Conservation (phyloP, 2,888 invertebrate species). For the Epistrophe eligans region DNA sequence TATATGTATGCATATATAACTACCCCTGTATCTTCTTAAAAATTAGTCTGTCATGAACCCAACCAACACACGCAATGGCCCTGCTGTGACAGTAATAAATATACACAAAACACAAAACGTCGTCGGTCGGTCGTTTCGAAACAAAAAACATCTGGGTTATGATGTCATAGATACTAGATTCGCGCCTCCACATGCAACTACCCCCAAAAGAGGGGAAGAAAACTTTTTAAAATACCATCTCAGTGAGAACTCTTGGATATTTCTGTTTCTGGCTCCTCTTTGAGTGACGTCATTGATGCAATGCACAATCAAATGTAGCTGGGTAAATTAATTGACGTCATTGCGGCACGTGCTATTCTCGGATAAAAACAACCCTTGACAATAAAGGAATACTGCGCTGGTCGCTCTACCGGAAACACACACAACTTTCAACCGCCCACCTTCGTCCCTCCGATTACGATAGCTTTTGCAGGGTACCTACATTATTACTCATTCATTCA, state of each 20-base stretch:
- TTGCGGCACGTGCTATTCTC: slow-evolving; percentile 77
- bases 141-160: slow-evolving; percentile 48
- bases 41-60: slow-evolving; percentile 38
- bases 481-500: slow-evolving; percentile 71
- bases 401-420: slow-evolving; percentile 14
- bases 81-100: slow-evolving; percentile 13
- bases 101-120: neutral
- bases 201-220: slow-evolving; percentile 37
- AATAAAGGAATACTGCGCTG: neutral
- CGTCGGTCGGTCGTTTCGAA: neutral
- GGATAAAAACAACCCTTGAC: slow-evolving; percentile 32
- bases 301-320: slow-evolving; percentile 29
- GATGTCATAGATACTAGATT: slow-evolving; percentile 49
- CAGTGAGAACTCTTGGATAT: slow-evolving; percentile 20
- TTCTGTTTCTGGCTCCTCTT: slow-evolving; percentile 69
- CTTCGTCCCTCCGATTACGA: neutral
- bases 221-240: slow-evolving; percentile 34
- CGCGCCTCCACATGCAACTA: slow-evolving; percentile 75
- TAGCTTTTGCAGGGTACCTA: slow-evolving; percentile 20
- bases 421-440: slow-evolving; percentile 12
- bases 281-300: slow-evolving; percentile 75
- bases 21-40: slow-evolving; percentile 28
- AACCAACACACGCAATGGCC: slow-evolving; percentile 12
- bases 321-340: slow-evolving; percentile 78
- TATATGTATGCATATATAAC: too few relatives aligned